Evolutionary conservation across 2,797 vertebrate species (phyloP), one percentile per base, ranked within the genome.

Genomic region (Poeciliopsis infans): DNA sequence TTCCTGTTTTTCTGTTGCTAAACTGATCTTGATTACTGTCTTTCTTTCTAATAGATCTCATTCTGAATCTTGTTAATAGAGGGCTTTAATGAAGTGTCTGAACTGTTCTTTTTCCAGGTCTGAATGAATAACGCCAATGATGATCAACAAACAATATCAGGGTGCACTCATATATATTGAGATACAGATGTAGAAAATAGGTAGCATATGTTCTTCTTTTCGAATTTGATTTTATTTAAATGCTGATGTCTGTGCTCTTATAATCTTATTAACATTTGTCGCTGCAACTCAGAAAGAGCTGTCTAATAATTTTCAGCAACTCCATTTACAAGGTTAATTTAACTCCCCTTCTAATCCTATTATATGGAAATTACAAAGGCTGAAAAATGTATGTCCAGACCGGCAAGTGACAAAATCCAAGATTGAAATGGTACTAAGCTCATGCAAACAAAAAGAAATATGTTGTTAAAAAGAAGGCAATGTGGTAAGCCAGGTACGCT

Each of bases 301-400:
- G 33, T 68, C 45, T 20, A 81, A 74, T 53, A 28, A 74, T 77
- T 73, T 28, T 77, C 18, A 25, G 31, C 49, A 74, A 46, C 72
- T 78, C 41, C 23, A 10, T 25, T 77, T 73, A 59, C 73, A 75
- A 61, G 45, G 25, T 68, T 45, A 64, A 72, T 64, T 73, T 28
- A 31, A 33, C 36, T 45, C 16, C n/a, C 36, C 23, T 77, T 36
- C 36, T 43, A 69, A 53, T 55, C 49, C 36, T 77, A 23, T 77
- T 53, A 71, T 25, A 31, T 33, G 39, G 28, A 77, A 57, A 57
- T 71, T 45, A 77, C 28, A 13, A 57, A 55, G 46, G 73, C 25
- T 75, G n/a, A 45, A 23, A 74, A 39, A 75, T 75, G 61, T 39
- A 55, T 75, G 55, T 61, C 41, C 55, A 55, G 41, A 70, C 25